Percentiles rank a stretch among this genome's conserved stretches.
These are phyloP conservation scores for Cossypha dichroa DNA, from an alignment of 2,797 vertebrate species.

Conservation along the genomic window DNA sequence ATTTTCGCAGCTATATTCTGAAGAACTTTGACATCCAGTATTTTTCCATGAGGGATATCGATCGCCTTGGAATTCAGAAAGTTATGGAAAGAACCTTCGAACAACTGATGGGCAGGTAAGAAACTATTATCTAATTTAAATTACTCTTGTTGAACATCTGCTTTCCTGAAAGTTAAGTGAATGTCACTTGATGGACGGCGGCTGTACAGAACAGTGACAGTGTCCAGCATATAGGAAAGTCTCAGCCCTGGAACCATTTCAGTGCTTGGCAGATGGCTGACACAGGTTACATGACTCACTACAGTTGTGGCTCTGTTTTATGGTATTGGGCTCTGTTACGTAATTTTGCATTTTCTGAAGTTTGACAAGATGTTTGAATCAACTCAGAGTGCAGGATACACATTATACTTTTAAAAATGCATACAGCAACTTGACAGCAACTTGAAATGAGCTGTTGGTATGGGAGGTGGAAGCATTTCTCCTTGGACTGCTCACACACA, in stretches of 20 bases:
- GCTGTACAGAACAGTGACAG: not conserved
- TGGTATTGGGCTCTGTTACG: not conserved
- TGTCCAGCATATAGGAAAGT: not conserved
- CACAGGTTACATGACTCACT: not conserved
- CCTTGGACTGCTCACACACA: too few relatives aligned
- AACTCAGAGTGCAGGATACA: not conserved
- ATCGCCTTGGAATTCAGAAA: slow-evolving; percentile 93
- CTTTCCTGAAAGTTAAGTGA: not conserved
- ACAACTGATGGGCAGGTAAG: slow-evolving; percentile 89
- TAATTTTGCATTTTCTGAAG: not conserved
- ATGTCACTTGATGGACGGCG: not conserved
- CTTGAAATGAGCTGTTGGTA: too few relatives aligned
- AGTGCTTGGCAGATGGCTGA: not conserved
- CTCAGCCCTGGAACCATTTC: not conserved
- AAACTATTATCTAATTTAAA: not conserved
- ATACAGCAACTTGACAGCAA: too few relatives aligned
- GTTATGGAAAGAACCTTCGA: slow-evolving; percentile 97
- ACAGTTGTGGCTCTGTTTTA: not conserved
- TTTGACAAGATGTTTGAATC: not conserved
- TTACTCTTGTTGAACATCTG: not conserved
- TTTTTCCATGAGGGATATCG: slow-evolving; percentile 96
- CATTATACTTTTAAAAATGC: too few relatives aligned
- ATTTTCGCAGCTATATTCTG: slow-evolving; percentile 85
- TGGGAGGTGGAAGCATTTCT: too few relatives aligned
- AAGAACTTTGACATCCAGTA: slow-evolving; percentile 93